phyloP scores from a whole-genome alignment of 2,888 invertebrate species.

The Ophion costatus region DNA sequence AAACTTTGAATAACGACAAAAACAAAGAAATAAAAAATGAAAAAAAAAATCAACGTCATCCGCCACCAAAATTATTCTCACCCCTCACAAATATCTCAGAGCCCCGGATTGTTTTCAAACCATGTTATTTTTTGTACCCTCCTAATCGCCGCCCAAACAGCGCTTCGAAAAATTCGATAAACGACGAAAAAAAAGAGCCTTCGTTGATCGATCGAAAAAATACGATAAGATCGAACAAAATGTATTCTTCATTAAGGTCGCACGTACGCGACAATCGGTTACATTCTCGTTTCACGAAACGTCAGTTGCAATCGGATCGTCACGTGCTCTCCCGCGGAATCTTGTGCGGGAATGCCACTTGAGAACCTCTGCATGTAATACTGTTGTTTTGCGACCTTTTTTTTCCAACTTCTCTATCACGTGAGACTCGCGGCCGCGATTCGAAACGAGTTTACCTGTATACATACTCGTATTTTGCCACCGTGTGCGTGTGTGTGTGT shows the following conservation, averaged over 20 bases:
- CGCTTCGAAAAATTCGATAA: not conserved
- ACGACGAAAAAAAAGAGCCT: too few relatives aligned
- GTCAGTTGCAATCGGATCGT: conserved; percentile 39
- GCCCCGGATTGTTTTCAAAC: too few relatives aligned
- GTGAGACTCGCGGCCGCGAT: conserved; percentile 55
- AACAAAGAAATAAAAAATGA: too few relatives aligned
- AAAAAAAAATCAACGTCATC: too few relatives aligned
- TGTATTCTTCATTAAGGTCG: not conserved
- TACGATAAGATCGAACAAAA: not conserved
- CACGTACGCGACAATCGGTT: conserved; percentile 15
- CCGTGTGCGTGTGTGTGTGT: not conserved
- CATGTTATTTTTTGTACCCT: too few relatives aligned
- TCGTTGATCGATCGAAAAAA: not conserved
- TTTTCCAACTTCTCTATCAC: conserved; percentile 48
- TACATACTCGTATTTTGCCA: conserved; percentile 22
- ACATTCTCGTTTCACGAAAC: not conserved
- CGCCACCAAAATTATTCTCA: too few relatives aligned
- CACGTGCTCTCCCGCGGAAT: conserved; percentile 42
- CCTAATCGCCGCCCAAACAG: not conserved
- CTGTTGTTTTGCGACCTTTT: conserved; percentile 56
- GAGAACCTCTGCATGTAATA: conserved; percentile 57
- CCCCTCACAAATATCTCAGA: too few relatives aligned
- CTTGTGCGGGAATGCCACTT: conserved; percentile 50
- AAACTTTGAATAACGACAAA: too few relatives aligned
- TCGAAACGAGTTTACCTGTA: conserved; percentile 63